Percentiles rank a stretch among this genome's conserved stretches.
Conservation (phyloP, 2,888 invertebrate species). For the Suillia variegata region DNA sequence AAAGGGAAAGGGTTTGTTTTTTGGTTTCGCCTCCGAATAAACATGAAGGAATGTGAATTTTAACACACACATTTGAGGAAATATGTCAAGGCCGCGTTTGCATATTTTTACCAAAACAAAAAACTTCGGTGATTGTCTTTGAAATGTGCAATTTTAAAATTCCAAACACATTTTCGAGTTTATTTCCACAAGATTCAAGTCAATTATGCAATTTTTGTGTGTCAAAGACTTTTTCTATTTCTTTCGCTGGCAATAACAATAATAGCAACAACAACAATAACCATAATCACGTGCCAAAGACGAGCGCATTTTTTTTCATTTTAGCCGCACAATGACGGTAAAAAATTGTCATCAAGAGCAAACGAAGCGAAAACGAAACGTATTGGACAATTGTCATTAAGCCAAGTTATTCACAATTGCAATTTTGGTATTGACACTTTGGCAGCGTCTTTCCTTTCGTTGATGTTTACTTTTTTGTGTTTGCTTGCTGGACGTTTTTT, state of each 20-base stretch:
- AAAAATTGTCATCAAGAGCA: conserved; percentile 19
- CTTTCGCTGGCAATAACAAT: conserved; percentile 1
- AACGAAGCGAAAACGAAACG: not conserved
- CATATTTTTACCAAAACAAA: not conserved
- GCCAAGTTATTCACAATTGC: not conserved
- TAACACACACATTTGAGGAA: not conserved
- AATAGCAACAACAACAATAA: conserved; percentile 29
- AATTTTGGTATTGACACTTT: conserved; percentile 17
- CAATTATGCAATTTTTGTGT: not conserved
- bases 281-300: conserved; percentile 48
- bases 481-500: not conserved
- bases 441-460: not conserved
- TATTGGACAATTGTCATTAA: conserved; percentile 1
- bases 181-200: not conserved
- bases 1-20: not conserved
- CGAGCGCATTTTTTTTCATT: conserved; percentile 17
- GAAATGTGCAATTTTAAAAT: conserved; percentile 14
- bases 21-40: not conserved
- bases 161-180: conserved; percentile 18
- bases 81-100: conserved; percentile 21
- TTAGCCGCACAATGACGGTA: conserved; percentile 28
- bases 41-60: not conserved
- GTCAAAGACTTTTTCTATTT: no score
- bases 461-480: not conserved
- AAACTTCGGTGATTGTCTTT: not conserved